Base-by-base conservation (phyloP, 2,113 vertebrate species). In the Gnathochromis pfefferi region DNA sequence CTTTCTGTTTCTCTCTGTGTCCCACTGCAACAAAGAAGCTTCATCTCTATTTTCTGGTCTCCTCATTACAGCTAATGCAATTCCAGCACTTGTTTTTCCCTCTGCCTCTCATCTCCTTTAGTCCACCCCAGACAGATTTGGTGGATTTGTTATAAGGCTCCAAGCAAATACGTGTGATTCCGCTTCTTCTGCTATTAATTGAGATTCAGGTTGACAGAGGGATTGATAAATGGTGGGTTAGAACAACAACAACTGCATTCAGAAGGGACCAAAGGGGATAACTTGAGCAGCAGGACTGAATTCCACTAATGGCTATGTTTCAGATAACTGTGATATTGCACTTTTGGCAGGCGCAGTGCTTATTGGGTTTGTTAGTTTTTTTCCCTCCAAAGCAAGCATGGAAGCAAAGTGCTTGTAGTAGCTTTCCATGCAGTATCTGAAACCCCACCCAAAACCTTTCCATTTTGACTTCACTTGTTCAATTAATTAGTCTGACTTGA, bases 41-140 rank as follows among this genome's bases (percentile, higher is more conserved):
- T 80, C 85, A 80, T 91, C 91, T 92, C 86, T 89, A 81, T 88
- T 84, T 65, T 70, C 75, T 80, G 35, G 55, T 53, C 21, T 70
- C 70, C 87, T 94, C 88, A 89, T 94, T 94, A 88, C 9, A 89
- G 85, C 85, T 87, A 90, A 91, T 91, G 84, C 57, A 86, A 91
- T 90, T 86, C 83, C 28, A 85, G 57, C 63, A 38, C 82, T 82
- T 85, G 33, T 80, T 78, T 82, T 70, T 57, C 19, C 26, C 60
- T 60, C 47, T 80, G 53, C 49, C 81, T 88, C 40, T 75, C 80
- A 53, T 33, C 40, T 78, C 33, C 63, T 82, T 80, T 53, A 78
- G 84, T 86, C 84, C 81, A 60, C 33, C 57, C 60, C 65, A 54
- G 85, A 85, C 86, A 85, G 70, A 91, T 92, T 89, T 85, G 42